A percentile compares a stretch with the other conserved stretches of the same genome.
Evolutionary conservation across 2,888 invertebrate genomes (phyloP).

Genomic region (Tipula confusa): DNA sequence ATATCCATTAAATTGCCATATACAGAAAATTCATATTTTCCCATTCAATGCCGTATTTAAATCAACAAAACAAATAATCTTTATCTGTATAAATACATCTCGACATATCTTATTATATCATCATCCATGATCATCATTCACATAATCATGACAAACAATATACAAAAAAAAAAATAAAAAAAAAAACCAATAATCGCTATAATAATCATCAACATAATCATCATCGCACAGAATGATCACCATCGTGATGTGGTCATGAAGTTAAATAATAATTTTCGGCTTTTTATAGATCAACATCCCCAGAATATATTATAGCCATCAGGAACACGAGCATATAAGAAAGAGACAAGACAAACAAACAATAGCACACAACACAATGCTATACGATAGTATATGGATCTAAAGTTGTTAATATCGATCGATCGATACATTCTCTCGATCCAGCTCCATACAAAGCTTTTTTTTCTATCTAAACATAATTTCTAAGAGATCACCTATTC

Average conservation of each 20-base stretch:
- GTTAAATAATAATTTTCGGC: background rate
- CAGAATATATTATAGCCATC: too few relatives aligned
- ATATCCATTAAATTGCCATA: background rate
- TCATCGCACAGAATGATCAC: background rate
- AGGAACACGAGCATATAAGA: background rate
- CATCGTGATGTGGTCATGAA: background rate
- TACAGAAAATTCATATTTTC: background rate
- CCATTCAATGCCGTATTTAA: background rate
- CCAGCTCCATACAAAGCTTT: background rate
- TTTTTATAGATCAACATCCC: slow-evolving; percentile 20
- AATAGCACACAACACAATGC: background rate
- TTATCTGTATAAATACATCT: background rate
- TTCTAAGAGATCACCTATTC: background rate
- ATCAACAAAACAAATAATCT: background rate
- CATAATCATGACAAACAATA: background rate
- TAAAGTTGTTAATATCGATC: too few relatives aligned
- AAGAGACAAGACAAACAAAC: background rate
- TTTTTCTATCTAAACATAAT: background rate
- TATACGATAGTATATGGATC: background rate
- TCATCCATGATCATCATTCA: background rate
- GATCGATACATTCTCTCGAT: background rate
- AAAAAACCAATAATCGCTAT: background rate
- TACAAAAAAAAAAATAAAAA: background rate
- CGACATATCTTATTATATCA: slow-evolving; percentile 25
- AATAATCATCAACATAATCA: slow-evolving; percentile 13